These are phyloP conservation scores for Merodon equestris DNA, from an alignment of 2,888 invertebrate genomes.

Conservation along the genomic window DNA sequence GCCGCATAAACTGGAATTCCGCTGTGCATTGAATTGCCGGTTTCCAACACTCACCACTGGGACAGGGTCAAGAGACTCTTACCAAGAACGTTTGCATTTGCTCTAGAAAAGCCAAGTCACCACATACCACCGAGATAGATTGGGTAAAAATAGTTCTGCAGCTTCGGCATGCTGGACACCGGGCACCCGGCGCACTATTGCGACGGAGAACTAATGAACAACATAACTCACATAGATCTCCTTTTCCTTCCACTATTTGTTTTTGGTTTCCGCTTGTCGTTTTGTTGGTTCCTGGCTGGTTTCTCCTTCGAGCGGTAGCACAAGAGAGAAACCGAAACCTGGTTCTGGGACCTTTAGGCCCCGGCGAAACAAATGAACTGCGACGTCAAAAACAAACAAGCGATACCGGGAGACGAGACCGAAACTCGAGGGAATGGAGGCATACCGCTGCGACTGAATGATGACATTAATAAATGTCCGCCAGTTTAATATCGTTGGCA, in stretches of 20 bases:
- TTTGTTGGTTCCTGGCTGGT: slow-evolving; percentile 6
- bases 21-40: slow-evolving; percentile 53
- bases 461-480: slow-evolving; percentile 68
- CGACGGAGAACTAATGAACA: slow-evolving; percentile 52
- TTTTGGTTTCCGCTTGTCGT: slow-evolving; percentile 8
- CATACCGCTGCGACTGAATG: slow-evolving; percentile 48
- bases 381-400: slow-evolving; percentile 59
- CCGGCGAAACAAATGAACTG: slow-evolving; percentile 50
- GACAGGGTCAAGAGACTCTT: slow-evolving; percentile 52
- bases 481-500: slow-evolving; percentile 63
- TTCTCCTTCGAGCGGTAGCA: no score
- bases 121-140: slow-evolving; percentile 49
- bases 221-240: slow-evolving; percentile 60
- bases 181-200: slow-evolving; percentile 1
- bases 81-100: slow-evolving; percentile 54
- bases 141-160: slow-evolving; percentile 43
- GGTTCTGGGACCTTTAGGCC: slow-evolving; percentile 35
- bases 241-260: no score
- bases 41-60: slow-evolving; percentile 23
- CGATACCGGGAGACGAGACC: slow-evolving; percentile 28
- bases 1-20: slow-evolving; percentile 48
- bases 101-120: slow-evolving; percentile 50
- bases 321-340: slow-evolving; percentile 10
- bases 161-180: not conserved
- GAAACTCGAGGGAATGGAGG: not conserved